Evolutionary conservation across 2,888 invertebrate species (phyloP), one percentile per base, ranked within the genome.

Genomic region (Polia nebulosa): DNA sequence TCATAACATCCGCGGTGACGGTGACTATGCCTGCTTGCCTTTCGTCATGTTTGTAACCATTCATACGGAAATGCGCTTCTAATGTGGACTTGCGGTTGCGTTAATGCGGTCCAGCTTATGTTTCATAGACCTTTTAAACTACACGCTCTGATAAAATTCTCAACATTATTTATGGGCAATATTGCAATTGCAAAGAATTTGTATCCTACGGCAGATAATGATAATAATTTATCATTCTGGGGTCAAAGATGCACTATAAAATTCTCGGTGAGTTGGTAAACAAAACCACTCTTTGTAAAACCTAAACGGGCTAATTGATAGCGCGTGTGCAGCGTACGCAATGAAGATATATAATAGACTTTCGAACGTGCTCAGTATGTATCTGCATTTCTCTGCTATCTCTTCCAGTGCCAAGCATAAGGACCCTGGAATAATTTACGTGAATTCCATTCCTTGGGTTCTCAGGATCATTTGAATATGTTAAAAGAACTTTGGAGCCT

Each of bases 231-330:
- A 76, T 73, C 55, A 73, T 52, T 78, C 57, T 66, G 64, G 85
- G 90, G 89, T 88, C 88, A 92, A 87, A 89, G 78, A 83, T 85
- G 47, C 67, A 73, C 65, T 71, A 78, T 75, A 72, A 77, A 80
- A 78, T 76, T 67, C 75, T 85, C 53, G 62, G 75, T 82, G 72
- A 65, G 78, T 85, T 85, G 77, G 83, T 87, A 89, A 87, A 91
- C 89, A 91, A 89, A 88, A 87, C 83, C 82, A 82, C 79, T 81
- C 85, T 83, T 87, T 89, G 89, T 91, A 86, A 87, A 89, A 87
- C 87, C 79, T 85, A 91, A 92, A 87, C 88, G 89, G 90, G 89
- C 83, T 92, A 92, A 92, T 93, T 89, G 89, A 87, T 88, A 88
- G 84, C 81, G 87, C 88, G 88, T 89, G 91, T 74, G 80, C 67